A percentile compares a stretch with the other conserved stretches of the same genome.
phyloP scores from a whole-genome alignment of 2,797 vertebrate genomes.

The Podarcis siculus region DNA sequence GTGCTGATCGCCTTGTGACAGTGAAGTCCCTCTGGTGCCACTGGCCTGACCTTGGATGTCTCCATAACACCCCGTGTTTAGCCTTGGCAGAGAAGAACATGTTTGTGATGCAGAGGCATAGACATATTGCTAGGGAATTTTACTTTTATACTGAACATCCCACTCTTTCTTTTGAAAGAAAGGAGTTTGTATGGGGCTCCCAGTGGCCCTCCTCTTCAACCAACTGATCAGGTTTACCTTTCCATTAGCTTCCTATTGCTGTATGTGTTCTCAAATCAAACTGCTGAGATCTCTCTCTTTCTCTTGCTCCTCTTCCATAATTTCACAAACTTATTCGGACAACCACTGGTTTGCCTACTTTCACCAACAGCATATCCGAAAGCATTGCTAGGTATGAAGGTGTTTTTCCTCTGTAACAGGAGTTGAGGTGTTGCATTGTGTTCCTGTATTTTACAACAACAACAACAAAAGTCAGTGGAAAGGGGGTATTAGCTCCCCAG shows the following conservation, averaged over 20 bases:
- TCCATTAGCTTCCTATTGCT: background rate
- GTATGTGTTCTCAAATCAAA: background rate
- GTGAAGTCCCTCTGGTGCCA: too few relatives aligned
- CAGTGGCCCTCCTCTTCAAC: background rate
- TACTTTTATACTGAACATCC: too few relatives aligned
- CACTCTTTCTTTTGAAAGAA: background rate
- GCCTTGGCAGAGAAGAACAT: too few relatives aligned
- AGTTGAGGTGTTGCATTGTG: background rate
- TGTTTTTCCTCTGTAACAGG: background rate
- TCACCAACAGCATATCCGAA: conserved; percentile 96
- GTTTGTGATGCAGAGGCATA: too few relatives aligned
- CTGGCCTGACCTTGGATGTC: too few relatives aligned
- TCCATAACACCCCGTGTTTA: too few relatives aligned
- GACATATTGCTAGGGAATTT: too few relatives aligned
- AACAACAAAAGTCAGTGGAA: too few relatives aligned
- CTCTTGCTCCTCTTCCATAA: conserved; percentile 82
- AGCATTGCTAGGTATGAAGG: conserved; percentile 90
- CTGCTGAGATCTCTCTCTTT: background rate
- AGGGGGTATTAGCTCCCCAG: background rate
- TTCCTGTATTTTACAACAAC: background rate
- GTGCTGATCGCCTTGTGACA: too few relatives aligned
- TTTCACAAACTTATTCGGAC: conserved; percentile 97
- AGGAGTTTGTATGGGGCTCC: too few relatives aligned
- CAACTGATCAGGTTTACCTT: background rate
- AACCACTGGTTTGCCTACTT: conserved; percentile 95